Percentiles rank a stretch among this genome's conserved stretches.
These are phyloP conservation scores for Euglossa dilemma DNA, from an alignment of 1,140 invertebrate species.

Conservation along the genomic window DNA sequence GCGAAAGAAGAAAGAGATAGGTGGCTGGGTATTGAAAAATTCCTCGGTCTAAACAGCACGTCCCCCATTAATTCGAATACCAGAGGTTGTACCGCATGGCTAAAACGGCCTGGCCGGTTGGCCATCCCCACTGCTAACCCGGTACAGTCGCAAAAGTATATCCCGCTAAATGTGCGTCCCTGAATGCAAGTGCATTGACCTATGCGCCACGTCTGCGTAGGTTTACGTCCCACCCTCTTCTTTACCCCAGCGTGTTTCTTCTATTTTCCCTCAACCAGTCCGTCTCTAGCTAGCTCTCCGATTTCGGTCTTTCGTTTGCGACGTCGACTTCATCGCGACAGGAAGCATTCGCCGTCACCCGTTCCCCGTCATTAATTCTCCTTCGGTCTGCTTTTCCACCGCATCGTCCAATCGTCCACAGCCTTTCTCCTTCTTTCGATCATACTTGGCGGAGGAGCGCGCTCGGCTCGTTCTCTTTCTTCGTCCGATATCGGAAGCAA, in stretches of 20 bases:
- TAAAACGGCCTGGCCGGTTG: neutral
- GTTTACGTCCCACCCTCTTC: constrained; percentile 35
- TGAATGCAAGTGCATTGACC: constrained; percentile 68
- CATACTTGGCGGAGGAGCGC: neutral
- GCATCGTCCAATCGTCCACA: neutral
- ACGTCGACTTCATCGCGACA: constrained; percentile 60
- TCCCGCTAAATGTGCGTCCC: constrained; percentile 38
- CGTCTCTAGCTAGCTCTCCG: neutral
- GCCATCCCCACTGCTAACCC: neutral
- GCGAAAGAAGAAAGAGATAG: too few relatives aligned
- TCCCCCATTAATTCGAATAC: too few relatives aligned
- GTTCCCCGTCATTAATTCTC: constrained; percentile 52
- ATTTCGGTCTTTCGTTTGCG: constrained; percentile 48
- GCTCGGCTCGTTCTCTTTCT: neutral
- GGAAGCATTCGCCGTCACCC: constrained; percentile 25
- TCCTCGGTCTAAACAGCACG: too few relatives aligned
- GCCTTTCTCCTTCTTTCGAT: neutral
- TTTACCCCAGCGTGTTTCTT: constrained; percentile 21
- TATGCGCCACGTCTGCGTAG: constrained; percentile 58
- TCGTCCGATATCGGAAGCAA: neutral
- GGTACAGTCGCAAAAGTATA: constrained; percentile 5
- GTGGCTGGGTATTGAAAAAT: too few relatives aligned
- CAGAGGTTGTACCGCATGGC: neutral
- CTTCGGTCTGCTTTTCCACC: constrained; percentile 32
- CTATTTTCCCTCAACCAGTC: constrained; percentile 19